A percentile compares a stretch with the other conserved stretches of the same genome.
phyloP scores from a whole-genome alignment of 2,113 vertebrate species.

The Gambusia affinis region DNA sequence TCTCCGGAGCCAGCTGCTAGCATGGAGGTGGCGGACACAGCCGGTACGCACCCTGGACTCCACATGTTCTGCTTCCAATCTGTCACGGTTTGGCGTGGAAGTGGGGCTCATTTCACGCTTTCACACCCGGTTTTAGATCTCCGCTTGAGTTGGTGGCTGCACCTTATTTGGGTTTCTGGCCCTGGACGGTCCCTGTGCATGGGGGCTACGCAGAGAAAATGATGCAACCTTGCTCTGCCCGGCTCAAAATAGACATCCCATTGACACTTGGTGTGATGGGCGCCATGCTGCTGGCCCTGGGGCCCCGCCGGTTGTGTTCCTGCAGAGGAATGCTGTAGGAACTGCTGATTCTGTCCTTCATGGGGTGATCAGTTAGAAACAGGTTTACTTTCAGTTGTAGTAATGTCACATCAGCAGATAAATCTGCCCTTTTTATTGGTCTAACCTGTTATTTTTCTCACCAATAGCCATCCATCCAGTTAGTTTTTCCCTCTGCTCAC shows the following conservation, averaged over 20 bases:
- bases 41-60: constrained; percentile 80
- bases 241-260: constrained; percentile 58
- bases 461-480: too few species aligned
- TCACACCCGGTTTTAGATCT: not conserved
- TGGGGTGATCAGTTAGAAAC: too few species aligned
- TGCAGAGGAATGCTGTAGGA: not conserved
- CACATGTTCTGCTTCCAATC: constrained; percentile 2
- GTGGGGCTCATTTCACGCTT: not conserved
- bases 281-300: constrained; percentile 8
- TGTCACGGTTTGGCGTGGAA: not conserved
- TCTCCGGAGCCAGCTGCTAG: constrained; percentile 86
- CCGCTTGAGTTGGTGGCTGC: constrained; percentile 5
- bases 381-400: too few species aligned
- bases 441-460: too few species aligned
- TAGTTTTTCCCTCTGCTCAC: too few species aligned
- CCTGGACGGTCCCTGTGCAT: constrained; percentile 34
- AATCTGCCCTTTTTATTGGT: too few species aligned
- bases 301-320: constrained; percentile 21
- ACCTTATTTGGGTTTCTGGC: constrained; percentile 48
- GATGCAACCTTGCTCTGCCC: constrained; percentile 55
- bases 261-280: constrained; percentile 14
- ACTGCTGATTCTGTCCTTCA: too few species aligned
- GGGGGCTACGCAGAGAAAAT: constrained; percentile 27
- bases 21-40: constrained; percentile 93
- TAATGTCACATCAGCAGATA: too few species aligned